A percentile compares a stretch with the other conserved stretches of the same genome.
Evolutionary conservation across 2,888 invertebrate genomes (phyloP).

Genomic region (Galerucella nymphaeae): DNA sequence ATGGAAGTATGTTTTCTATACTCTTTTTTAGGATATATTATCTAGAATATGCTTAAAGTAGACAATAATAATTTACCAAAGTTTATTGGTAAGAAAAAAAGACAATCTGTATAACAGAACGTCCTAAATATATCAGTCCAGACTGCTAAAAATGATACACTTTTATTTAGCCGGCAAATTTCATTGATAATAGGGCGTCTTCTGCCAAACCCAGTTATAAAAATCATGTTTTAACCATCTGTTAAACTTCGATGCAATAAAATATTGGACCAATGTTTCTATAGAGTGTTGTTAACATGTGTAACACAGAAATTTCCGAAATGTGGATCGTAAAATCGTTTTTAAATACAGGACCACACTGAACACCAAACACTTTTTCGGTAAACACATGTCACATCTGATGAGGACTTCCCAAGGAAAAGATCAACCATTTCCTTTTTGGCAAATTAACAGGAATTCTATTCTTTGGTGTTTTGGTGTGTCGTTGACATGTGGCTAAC

Average conservation of each 20-base stretch:
- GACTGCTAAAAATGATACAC: neutral
- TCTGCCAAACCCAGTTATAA: conserved; percentile 37
- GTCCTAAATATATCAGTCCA: neutral
- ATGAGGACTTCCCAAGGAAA: conserved; percentile 42
- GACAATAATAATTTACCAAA: no score
- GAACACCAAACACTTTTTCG: conserved; percentile 29
- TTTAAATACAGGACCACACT: conserved; percentile 40
- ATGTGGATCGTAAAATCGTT: conserved; percentile 40
- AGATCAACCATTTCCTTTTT: conserved; percentile 37
- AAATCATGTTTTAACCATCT: conserved; percentile 43
- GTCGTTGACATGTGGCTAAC: conserved; percentile 33
- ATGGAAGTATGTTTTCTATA: no score
- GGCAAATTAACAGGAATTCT: conserved; percentile 39
- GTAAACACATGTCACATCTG: conserved; percentile 43
- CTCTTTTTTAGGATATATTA: no score
- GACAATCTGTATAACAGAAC: neutral
- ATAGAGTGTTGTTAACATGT: conserved; percentile 39
- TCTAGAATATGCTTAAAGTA: no score
- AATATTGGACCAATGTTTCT: conserved; percentile 39
- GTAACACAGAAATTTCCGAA: conserved; percentile 44
- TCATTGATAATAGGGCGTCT: conserved; percentile 6
- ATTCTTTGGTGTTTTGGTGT: conserved; percentile 28
- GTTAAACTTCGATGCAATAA: conserved; percentile 41
- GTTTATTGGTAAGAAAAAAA: no score
- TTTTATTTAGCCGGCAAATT: conserved; percentile 3